A percentile compares a stretch with the other conserved stretches of the same genome.
These are phyloP conservation scores for Anorthoa munda DNA, from an alignment of 2,888 invertebrate genomes.

Conservation along the genomic window DNA sequence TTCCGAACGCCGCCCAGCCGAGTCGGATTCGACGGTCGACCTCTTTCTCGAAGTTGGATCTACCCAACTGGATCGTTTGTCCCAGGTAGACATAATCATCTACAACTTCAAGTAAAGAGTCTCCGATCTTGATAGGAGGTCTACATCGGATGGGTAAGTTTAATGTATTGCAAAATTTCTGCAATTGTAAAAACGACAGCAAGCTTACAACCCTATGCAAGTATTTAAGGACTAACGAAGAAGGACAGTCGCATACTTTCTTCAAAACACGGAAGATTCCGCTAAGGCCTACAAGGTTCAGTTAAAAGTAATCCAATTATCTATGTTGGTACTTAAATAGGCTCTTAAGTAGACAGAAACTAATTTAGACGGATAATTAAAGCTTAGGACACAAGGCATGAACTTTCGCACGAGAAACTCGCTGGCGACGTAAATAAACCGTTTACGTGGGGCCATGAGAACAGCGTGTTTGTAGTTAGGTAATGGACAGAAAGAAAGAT, in stretches of 20 bases:
- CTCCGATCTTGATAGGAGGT: too few relatives aligned
- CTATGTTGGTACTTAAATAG: conserved; percentile 58
- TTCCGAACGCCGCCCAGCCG: too few relatives aligned
- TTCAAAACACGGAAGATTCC: conserved; percentile 16
- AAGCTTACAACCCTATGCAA: not conserved
- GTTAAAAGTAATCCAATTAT: conserved; percentile 63
- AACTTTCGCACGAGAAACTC: conserved; percentile 73
- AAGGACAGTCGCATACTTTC: conserved; percentile 8
- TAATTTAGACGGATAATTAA: conserved; percentile 75
- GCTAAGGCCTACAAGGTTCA: conserved; percentile 30
- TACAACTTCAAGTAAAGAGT: too few relatives aligned
- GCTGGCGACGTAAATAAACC: conserved; percentile 65
- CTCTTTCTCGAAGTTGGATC: too few relatives aligned
- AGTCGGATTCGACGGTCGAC: too few relatives aligned
- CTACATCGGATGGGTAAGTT: too few relatives aligned
- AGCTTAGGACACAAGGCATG: conserved; percentile 69
- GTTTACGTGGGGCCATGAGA: conserved; percentile 60
- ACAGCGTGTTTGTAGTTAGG: not conserved
- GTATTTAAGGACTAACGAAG: not conserved
- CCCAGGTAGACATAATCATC: too few relatives aligned
- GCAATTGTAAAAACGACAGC: too few relatives aligned
- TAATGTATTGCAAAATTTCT: too few relatives aligned
- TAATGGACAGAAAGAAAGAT: too few relatives aligned
- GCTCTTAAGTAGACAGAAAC: conserved; percentile 62
- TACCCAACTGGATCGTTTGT: too few relatives aligned